These are phyloP conservation scores for Nipponacmea schrenckii DNA, from an alignment of 2,888 invertebrate species.

Conservation along the genomic window DNA sequence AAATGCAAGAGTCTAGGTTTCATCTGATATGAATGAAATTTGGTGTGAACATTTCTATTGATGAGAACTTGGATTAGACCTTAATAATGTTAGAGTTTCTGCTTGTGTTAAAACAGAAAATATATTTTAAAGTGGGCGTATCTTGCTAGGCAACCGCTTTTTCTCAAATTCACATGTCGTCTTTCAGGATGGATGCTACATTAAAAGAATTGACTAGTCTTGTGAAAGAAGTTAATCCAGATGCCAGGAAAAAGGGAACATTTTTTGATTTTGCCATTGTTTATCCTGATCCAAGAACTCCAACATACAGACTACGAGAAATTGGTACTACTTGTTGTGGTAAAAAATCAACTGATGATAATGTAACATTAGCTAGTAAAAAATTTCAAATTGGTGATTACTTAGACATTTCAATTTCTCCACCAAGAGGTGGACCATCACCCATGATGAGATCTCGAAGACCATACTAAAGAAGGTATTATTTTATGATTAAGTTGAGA, in stretches of 20 bases:
- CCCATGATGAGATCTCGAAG: slow-evolving; percentile 35
- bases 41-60: too few species aligned
- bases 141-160: too few species aligned
- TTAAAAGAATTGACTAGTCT: slow-evolving; percentile 94
- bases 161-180: too few species aligned
- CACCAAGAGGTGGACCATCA: slow-evolving; percentile 47
- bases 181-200: slow-evolving; percentile 81
- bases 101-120: too few species aligned
- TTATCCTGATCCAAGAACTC: slow-evolving; percentile 66
- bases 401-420: slow-evolving; percentile 89
- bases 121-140: too few species aligned
- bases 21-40: too few species aligned
- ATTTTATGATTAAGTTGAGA: too few species aligned
- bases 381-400: slow-evolving; percentile 96
- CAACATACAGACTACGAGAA: slow-evolving; percentile 81
- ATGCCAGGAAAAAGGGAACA: slow-evolving; percentile 93
- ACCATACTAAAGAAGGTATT: slow-evolving; percentile 25
- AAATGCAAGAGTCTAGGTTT: too few species aligned
- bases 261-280: slow-evolving; percentile 95
- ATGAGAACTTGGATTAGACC: too few species aligned
- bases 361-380: slow-evolving; percentile 80
- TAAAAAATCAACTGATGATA: slow-evolving; percentile 94
- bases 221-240: slow-evolving; percentile 98
- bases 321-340: slow-evolving; percentile 91
- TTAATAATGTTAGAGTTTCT: too few species aligned